Conservation (phyloP, 2,113 vertebrate species). For the Trematomus loennbergii region DNA sequence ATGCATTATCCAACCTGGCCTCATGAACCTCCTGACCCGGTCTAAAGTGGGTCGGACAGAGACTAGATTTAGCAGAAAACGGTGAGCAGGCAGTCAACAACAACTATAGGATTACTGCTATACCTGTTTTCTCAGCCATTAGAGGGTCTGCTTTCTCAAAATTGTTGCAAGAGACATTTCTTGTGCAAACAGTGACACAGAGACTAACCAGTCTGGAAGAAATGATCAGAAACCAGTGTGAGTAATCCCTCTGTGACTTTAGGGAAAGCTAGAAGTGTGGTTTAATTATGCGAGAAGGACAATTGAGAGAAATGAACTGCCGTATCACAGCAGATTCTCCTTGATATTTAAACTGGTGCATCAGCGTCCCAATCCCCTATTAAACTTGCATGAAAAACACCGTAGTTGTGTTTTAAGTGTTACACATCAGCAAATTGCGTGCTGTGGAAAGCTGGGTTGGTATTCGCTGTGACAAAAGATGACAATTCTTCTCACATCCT, state of each 20-base stretch:
- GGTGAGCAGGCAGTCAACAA: not conserved
- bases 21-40: constrained; percentile 15
- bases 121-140: not conserved
- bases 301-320: not conserved
- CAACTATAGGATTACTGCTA: constrained; percentile 2
- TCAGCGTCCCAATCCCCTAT: not conserved
- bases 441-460: constrained; percentile 33
- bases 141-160: not conserved
- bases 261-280: not conserved
- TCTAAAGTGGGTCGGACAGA: constrained; percentile 11
- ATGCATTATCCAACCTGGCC: constrained; percentile 20
- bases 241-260: not conserved
- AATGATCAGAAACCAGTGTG: not conserved
- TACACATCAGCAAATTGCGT: constrained; percentile 34
- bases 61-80: constrained; percentile 2
- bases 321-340: constrained; percentile 6
- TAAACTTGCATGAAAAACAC: not conserved
- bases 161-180: not conserved
- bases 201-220: constrained; percentile 2
- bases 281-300: not conserved
- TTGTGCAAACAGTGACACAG: not conserved
- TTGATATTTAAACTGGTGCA: not conserved
- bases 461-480: constrained; percentile 47
- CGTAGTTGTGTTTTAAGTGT: constrained; percentile 17
- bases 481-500: constrained; percentile 68